Evolutionary conservation across 2,797 vertebrate species (phyloP), one percentile per base, ranked within the genome.

Genomic region (Lithobates pipiens): DNA sequence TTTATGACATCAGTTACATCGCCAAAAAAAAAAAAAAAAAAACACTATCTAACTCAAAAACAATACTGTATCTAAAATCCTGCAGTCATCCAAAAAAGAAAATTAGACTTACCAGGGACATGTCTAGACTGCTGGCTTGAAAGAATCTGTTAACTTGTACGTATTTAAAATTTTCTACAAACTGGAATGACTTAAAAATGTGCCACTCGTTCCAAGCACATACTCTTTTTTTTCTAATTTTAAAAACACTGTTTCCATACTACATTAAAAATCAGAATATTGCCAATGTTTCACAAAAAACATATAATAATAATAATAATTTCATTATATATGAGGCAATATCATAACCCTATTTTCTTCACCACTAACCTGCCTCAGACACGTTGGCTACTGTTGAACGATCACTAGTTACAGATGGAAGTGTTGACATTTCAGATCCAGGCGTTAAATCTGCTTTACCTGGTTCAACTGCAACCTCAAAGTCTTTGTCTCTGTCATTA

Each of bases 361-460:
- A 84, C 88, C 90, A 95, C 95, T 95, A 95, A 95, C 94, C 95
- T 95, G 94, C 93, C 94, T 95, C 94, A 93, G 94, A 93, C 90
- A 93, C 88, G 93, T 93, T 92, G 94, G 93, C 92, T 86, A 93
- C 89, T 88, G 92, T 90, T 88, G 93, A 92, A 72, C 92, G 93
- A 87, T 92, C 89, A 1, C 91, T 93, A 94, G 91, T 88, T 84
- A 93, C 76, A 90, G 94, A 92, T 80, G 92, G 91, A 67, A 88
- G 71, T 88, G 93, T 93, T 91, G 95, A 90, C 72, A 88, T 89
- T 89, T 93, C 90, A 83, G 92, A 91, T 93, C 91, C 93, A 86
- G 92, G 88, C 85, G 88, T 91, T 89, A 92, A 89, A 87, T 93
- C 91, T 91, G 94, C 92, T 94, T 97, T 98, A 96, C 96, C 97